Conservation (phyloP, 2,797 vertebrate genomes). For the Austrolebias charrua region DNA sequence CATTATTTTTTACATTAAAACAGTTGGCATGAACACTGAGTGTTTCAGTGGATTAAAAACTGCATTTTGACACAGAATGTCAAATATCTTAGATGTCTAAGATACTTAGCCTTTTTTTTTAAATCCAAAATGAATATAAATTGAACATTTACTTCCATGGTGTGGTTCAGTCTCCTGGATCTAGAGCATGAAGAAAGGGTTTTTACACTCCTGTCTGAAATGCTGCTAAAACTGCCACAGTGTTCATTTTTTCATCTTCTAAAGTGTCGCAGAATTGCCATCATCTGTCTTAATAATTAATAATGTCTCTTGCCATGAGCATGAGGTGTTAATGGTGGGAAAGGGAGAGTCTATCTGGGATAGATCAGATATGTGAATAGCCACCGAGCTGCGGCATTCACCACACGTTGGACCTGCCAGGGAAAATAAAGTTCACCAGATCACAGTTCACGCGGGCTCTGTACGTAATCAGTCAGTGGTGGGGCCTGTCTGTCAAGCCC, state of each 20-base stretch:
- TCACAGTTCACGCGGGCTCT: conserved; percentile 76
- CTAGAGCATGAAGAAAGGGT: conserved; percentile 2
- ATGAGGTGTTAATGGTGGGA: conserved; percentile 70
- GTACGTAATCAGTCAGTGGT: conserved; percentile 80
- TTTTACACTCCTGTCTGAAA: conserved; percentile 25
- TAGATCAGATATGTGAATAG: conserved; percentile 22
- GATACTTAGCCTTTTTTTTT: too few relatives aligned
- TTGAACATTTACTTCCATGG: not conserved
- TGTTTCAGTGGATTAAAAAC: too few relatives aligned
- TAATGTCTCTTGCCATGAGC: conserved; percentile 48
- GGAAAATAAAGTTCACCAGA: conserved; percentile 83
- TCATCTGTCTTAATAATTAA: conserved; percentile 68
- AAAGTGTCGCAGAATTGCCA: conserved; percentile 63
- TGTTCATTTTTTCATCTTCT: conserved; percentile 67
- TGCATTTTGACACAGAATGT: too few relatives aligned
- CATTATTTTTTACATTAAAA: not conserved
- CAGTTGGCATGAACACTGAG: not conserved
- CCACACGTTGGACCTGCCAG: conserved; percentile 76
- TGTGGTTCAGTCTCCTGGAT: not conserved
- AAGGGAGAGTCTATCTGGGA: conserved; percentile 49
- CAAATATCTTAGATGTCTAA: too few relatives aligned
- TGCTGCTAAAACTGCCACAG: conserved; percentile 41
- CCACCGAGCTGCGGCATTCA: conserved; percentile 64
- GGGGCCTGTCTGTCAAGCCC: conserved; percentile 71
- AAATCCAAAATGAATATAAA: too few relatives aligned